Evolutionary conservation across 2,113 vertebrate species (phyloP).

Genomic region (Coptodon bakossiorum): DNA sequence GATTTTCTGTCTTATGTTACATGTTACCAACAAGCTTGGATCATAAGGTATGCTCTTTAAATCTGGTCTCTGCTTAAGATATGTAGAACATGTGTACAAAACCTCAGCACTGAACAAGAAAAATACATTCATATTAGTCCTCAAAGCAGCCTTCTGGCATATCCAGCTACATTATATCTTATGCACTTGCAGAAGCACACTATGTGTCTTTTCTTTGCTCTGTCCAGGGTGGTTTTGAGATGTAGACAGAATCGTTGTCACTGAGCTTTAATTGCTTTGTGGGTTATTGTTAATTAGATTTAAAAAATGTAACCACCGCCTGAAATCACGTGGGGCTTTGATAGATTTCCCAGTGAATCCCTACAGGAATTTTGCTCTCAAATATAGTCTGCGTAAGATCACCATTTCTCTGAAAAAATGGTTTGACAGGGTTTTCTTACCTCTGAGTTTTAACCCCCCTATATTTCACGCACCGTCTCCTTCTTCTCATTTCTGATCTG

Average conservation of each 20-base stretch:
- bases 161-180: background rate
- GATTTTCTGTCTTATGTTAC: background rate
- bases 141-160: background rate
- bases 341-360: conserved; percentile 7
- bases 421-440: background rate
- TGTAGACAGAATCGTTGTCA: background rate
- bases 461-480: background rate
- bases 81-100: background rate
- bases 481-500: background rate
- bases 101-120: background rate
- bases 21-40: background rate
- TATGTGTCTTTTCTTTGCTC: background rate
- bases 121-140: background rate
- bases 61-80: background rate
- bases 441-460: background rate
- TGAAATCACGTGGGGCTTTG: background rate
- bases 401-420: background rate
- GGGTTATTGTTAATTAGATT: conserved; percentile 8
- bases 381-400: background rate
- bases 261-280: background rate
- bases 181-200: background rate
- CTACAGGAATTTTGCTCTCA: background rate
- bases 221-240: background rate
- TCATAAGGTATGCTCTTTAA: background rate
- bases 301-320: background rate